Evolutionary conservation across 2,797 vertebrate species (phyloP), one percentile per base, ranked within the genome.

Genomic region (Poeciliopsis gracilis): DNA sequence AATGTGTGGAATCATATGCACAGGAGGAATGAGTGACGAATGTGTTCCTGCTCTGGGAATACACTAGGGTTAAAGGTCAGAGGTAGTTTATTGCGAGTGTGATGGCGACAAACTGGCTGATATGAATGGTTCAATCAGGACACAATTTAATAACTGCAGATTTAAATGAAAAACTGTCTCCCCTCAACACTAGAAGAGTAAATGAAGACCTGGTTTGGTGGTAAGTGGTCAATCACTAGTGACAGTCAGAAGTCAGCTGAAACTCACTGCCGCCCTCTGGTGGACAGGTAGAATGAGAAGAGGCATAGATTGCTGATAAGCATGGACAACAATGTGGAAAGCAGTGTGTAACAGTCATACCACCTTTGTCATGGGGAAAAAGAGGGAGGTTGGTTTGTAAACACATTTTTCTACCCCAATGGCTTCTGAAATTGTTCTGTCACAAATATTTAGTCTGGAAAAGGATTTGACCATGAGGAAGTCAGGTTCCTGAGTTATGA

Each of bases 201-300:
- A 81, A 82, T 78, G 75, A 77, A 73, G 88, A 82, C 36, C 80
- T 86, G 55, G 80, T 76, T 71, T 77, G 45, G 57, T 73, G 75
- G 30, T 82, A 88, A 67, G 67, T 51, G 84, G 79, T 75, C 57
- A 38, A 73, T 83, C 84, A 79, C 59, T 53, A 43, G 12, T 70
- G 51, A 45, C 57, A 43, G 28, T 18, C 63, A 81, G 59, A 66
- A 78, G 76, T 70, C 66, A 67, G 73, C 51, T 72, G 72, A 70
- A 71, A 81, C 76, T 81, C 47, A n/a, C 72, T 38, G 73, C 53
- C 13, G 73, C 28, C 78, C 82, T 79, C 57, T 78, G 46, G 73
- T 88, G 85, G 77, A 82, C 79, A 88, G 87, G 76, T 83, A 66
- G 28, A 73, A 61, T 59, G 75, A 13, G 23, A 45, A 30, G 51